Evolutionary conservation across 2,888 invertebrate species (phyloP).

Genomic region (Drosophila mayaguana): DNA sequence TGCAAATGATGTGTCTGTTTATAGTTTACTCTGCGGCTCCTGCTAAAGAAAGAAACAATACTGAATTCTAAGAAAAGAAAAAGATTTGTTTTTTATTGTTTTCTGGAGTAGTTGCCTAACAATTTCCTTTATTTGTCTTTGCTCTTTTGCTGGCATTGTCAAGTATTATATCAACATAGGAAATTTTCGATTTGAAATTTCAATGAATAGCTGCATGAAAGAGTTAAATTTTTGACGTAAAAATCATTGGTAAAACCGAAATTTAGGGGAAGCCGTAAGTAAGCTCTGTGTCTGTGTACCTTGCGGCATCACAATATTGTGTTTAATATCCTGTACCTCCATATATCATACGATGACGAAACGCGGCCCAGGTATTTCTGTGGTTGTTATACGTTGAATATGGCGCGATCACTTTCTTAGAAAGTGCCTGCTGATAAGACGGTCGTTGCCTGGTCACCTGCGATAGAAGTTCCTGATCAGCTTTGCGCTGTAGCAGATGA

Average conservation of each 20-base stretch:
- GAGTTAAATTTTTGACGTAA: not conserved
- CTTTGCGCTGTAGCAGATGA: not conserved
- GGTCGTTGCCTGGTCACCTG: slow-evolving; percentile 21
- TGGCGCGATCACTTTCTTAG: slow-evolving; percentile 56
- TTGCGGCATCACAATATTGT: not conserved
- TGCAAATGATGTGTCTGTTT: not conserved
- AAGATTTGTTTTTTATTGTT: not conserved
- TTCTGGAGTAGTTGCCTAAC: not conserved
- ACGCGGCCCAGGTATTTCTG: slow-evolving; percentile 64
- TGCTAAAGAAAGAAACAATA: not conserved
- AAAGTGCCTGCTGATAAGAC: not conserved
- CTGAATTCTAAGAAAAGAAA: not conserved
- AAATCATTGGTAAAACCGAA: not conserved
- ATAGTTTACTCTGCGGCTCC: not conserved
- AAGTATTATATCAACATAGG: not conserved
- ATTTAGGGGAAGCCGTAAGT: not conserved
- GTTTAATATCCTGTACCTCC: slow-evolving; percentile 43
- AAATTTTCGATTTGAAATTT: not conserved
- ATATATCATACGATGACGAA: slow-evolving; percentile 62
- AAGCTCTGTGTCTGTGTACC: not conserved
- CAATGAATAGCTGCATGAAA: not conserved
- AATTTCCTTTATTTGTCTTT: not conserved
- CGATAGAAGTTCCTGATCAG: slow-evolving; percentile 37
- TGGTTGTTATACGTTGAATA: slow-evolving; percentile 57
- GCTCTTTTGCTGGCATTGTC: not conserved